phyloP scores from a whole-genome alignment of 2,797 vertebrate species.

The Psittacula echo region DNA sequence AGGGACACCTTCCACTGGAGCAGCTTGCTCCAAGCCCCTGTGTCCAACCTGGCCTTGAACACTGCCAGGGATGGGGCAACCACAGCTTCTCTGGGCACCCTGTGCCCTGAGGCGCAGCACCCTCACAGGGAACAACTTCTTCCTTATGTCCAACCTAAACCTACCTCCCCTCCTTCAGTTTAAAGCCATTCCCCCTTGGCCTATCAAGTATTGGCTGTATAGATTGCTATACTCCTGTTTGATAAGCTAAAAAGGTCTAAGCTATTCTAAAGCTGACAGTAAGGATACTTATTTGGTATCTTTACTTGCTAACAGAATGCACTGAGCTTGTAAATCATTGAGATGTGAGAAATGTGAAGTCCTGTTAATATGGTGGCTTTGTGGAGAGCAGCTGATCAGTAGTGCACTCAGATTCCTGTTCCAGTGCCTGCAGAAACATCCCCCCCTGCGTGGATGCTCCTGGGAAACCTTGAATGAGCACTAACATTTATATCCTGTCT shows the following conservation, averaged over 20 bases:
- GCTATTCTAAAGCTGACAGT: background rate
- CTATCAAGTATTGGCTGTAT: background rate
- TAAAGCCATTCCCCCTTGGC: background rate
- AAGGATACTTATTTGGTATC: background rate
- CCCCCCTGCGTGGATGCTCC: background rate
- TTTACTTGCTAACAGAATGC: background rate
- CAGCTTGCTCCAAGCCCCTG: background rate
- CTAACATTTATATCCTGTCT: background rate
- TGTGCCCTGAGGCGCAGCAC: background rate
- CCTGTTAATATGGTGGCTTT: background rate
- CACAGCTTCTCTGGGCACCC: background rate
- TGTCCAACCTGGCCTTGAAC: too few relatives aligned
- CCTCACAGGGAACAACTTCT: background rate
- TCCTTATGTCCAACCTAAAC: background rate
- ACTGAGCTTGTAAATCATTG: background rate
- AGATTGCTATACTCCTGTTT: background rate
- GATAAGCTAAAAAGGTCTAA: background rate
- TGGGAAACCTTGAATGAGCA: background rate
- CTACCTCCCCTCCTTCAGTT: background rate
- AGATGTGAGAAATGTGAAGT: background rate
- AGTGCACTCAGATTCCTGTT: background rate
- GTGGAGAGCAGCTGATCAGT: background rate
- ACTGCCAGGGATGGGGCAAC: background rate
- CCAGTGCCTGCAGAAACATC: background rate
- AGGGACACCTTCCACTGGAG: background rate